Evolutionary conservation across 2,797 vertebrate species (phyloP), one percentile per base, ranked within the genome.

Genomic region (Pipistrellus pipistrellus): DNA sequence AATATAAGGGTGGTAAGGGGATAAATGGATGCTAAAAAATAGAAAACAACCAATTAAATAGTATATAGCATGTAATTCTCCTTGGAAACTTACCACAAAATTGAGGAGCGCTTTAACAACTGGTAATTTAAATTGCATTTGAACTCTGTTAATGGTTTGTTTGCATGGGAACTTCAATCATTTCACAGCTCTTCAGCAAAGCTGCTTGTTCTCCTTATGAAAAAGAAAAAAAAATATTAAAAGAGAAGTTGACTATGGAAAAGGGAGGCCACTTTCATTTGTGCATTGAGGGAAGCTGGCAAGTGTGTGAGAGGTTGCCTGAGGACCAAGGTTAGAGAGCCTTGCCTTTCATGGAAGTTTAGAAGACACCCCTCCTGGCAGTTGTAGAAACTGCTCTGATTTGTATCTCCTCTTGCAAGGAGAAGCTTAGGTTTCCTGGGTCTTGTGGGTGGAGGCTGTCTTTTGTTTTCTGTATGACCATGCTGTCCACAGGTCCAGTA

Each of bases 11-110:
- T 66, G 62, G 30, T 66, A 96, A 94, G 95, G 73, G 64, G 35
- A 97, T 97, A 97, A 98, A 98, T 97, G 97, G 95, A 97, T 98
- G 98, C 97, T 98, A 98, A 98, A 97, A 98, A 98, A 97, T 98
- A 98, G 98, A 98, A 98, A 98, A 98, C 98, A 98, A 98, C 98
- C 98, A 98, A 98, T 98, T 98, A 98, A 98, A 97, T 98, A 97
- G 98, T 97, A 97, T 97, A 96, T 97, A 98, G 97, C 96, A 94
- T 98, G 96, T 98, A 98, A 98, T 98, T 98, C 98, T 98, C 97
- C 97, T 98, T 98, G 97, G 98, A 98, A 98, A 98, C 97, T 98
- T 98, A 98, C 94, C 96, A 95, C 46, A 95, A 98, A 98, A 98
- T 98, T 98, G 98, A 98, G 97, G 96, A 98, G 95, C 97, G 94